Evolutionary conservation across 2,797 vertebrate genomes (phyloP).

Genomic region (Melanotaenia pygmaea): DNA sequence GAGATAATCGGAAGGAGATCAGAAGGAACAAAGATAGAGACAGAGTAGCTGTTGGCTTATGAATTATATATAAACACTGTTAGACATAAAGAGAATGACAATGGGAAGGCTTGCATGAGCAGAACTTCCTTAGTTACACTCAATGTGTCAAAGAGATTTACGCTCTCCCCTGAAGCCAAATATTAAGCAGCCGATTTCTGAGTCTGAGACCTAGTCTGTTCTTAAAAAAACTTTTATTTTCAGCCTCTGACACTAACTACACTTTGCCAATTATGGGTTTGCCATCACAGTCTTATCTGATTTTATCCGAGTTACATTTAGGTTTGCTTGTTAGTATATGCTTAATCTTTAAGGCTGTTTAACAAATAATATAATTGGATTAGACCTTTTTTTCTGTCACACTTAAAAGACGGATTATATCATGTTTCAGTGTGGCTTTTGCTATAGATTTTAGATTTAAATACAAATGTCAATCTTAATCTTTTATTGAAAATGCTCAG

Average conservation of each 20-base stretch:
- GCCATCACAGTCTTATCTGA: constrained; percentile 35
- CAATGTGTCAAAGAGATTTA: constrained; percentile 45
- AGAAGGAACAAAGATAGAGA: constrained; percentile 29
- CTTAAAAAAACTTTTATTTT: constrained; percentile 51
- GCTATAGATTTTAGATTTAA: constrained; percentile 9
- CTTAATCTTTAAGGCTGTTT: constrained; percentile 21
- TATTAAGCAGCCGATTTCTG: constrained; percentile 52
- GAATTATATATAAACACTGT: constrained; percentile 56
- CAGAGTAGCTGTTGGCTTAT: constrained; percentile 26
- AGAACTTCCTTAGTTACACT: constrained; percentile 59
- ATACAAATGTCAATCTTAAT: constrained; percentile 8
- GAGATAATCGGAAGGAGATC: constrained; percentile 9
- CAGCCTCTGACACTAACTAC: constrained; percentile 19
- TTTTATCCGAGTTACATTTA: constrained; percentile 42
- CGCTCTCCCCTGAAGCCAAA: constrained; percentile 48
- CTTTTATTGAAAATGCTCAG: constrained; percentile 29
- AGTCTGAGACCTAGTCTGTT: constrained; percentile 47
- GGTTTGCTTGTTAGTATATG: constrained; percentile 27
- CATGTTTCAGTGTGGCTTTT: constrained; percentile 23
- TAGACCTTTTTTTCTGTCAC: constrained; percentile 35
- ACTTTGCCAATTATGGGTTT: constrained; percentile 45
- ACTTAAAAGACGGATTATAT: constrained; percentile 26
- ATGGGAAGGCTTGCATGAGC: constrained; percentile 46
- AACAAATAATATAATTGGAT: constrained; percentile 54
- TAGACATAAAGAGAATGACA: constrained; percentile 55